Evolutionary conservation across 2,888 invertebrate species (phyloP), one percentile per base, ranked within the genome.

Genomic region (Spatulosminthurus flaviceps): DNA sequence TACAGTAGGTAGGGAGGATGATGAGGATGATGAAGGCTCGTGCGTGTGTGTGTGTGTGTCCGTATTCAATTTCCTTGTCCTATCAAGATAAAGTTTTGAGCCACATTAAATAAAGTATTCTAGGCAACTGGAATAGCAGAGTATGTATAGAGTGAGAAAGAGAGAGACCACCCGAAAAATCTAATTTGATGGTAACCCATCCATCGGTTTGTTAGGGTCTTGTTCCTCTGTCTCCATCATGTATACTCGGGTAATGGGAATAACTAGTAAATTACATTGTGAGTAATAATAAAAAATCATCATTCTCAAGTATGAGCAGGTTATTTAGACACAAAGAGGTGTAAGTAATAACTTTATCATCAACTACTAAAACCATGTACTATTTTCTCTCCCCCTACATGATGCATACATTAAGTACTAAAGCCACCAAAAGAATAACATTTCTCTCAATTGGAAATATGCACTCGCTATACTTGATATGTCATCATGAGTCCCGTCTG

Each of bases 161-260:
- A 75, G 82, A 24, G 13, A 75, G 82, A 82, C 82, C 82, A 82
- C 82, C 82, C 81, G 78, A 81, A 80, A 79, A 78, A 82, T 82
- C 41, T 73, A 61, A 61, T 61, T 75, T 61, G 75, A 76, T 76
- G n/a, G 66, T 76, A 42, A 73, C 61, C 51, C 51, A 26, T 73
- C 51, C 60, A 16, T 73, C 4, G 13, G 64, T 64, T 64, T 2
- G 64, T 51, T n/a, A n/a, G n/a, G n/a, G n/a, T n/a, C n/a, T n/a
- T n/a, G n/a, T n/a, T n/a, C n/a, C n/a, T n/a, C 9, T 51, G 60
- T 60, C 26, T 26, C 60, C 73, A 76, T 76, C 24, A 60, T 26
- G n/a, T n/a, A 26, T 26, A 64, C 61, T 60, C 64, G 9, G 7
- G 66, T 66, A 26, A 71, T 43, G 70, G 42, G 13, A 41, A 70